Evolutionary conservation across 2,797 vertebrate genomes (phyloP), one percentile per base, ranked within the genome.

Genomic region (Clamator glandarius): DNA sequence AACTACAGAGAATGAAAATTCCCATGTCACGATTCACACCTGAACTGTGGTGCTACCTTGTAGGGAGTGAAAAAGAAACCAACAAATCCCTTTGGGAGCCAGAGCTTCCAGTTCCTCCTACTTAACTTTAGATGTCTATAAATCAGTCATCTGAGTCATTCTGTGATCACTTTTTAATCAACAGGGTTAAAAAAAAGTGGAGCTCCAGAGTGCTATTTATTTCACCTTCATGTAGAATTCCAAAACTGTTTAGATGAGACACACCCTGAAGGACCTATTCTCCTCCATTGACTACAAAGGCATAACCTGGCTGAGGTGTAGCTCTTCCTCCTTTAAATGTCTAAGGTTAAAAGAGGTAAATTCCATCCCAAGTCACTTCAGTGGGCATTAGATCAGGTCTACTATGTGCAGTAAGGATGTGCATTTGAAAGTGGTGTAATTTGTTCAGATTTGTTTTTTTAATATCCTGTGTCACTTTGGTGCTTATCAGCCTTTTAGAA

Each of bases 41-140:
- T 68, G 16, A 19, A 66, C 10, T 2, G 3, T 2, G 4, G 9
- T 15, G 8, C 29, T 70, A 20, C 9, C 20, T 90, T 0, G 0
- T 23, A 52, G 16, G 9, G 13, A 62, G 5, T 26, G n/a, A 84
- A 92, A 81, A 19, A 58, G 39, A 39, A 84, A 7, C 3, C 18
- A 39, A 39, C 8, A 82, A 80, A 52, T 15, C 15, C 12, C 12
- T 84, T 70, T 73, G 23, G 67, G 9, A 89, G 7, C 4, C 52
- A 84, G 54, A 90, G 11, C 18, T 57, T 95, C 54, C 5, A 55
- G 8, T 67, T 84, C 31, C 42, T 73, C 48, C 69, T 74, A 73
- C 2, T 44, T 63, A 78, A 61, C 15, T 87, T 63, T 21, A 85
- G 33, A 35, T 46, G 7, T 48, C 67, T 36, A 13, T 57, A 57